These are phyloP conservation scores for Pseudomyrmex pallidus DNA, from an alignment of 1,140 invertebrate species.

Conservation along the genomic window DNA sequence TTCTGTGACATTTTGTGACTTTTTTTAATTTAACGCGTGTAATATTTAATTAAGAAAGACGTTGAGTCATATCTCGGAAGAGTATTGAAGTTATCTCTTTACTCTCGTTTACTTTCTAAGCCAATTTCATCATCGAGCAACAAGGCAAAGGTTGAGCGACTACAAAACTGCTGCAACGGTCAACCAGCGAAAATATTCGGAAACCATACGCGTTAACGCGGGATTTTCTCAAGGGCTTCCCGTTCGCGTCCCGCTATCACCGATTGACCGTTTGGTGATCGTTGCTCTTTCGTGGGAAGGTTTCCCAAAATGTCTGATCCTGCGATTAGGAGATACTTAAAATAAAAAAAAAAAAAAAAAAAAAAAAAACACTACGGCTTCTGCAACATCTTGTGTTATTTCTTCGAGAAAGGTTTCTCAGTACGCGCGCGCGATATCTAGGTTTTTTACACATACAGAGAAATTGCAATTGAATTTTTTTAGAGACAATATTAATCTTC, in stretches of 20 bases:
- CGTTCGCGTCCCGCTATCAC: conserved; percentile 11
- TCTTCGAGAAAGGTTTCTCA: conserved; percentile 42
- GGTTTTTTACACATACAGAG: not conserved
- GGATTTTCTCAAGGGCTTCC: conserved; percentile 54
- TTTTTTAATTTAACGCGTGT: too few relatives aligned
- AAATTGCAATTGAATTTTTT: not conserved
- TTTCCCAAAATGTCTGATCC: conserved; percentile 52
- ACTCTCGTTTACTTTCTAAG: not conserved
- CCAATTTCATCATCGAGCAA: not conserved
- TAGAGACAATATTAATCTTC: too few relatives aligned
- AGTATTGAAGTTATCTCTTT: too few relatives aligned
- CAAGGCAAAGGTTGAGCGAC: not conserved
- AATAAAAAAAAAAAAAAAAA: conserved; percentile 19
- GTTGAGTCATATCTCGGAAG: too few relatives aligned
- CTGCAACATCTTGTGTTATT: conserved; percentile 33
- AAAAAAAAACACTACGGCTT: conserved; percentile 34
- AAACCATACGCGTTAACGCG: conserved; percentile 22
- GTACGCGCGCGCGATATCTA: not conserved
- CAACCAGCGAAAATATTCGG: conserved; percentile 46
- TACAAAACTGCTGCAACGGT: not conserved
- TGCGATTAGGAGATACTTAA: conserved; percentile 38
- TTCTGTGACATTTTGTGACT: too few relatives aligned
- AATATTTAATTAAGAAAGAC: too few relatives aligned
- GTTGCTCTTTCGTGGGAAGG: conserved; percentile 14
- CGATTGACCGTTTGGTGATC: conserved; percentile 12